Evolutionary conservation across 2,888 invertebrate genomes (phyloP).

Genomic region (Netelia virgata): DNA sequence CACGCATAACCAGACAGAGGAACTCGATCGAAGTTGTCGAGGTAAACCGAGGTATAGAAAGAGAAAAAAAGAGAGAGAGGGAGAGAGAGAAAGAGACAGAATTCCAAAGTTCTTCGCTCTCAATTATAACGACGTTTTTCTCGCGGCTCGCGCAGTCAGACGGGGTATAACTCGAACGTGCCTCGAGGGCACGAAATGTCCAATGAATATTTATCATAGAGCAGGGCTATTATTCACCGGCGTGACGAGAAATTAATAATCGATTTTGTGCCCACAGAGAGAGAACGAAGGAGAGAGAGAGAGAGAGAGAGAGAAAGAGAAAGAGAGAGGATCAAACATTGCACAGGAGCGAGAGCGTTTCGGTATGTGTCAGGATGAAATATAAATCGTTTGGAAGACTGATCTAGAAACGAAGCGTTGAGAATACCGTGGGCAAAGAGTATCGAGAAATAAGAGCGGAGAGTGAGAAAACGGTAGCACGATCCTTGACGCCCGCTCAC

Average conservation of each 20-base stretch:
- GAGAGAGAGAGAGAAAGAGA: no score
- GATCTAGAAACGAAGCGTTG: not conserved
- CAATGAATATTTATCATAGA: conserved; percentile 63
- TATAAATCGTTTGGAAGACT: conserved; percentile 1
- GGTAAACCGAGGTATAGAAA: not conserved
- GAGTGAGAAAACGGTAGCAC: conserved; percentile 67
- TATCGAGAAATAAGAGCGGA: conserved; percentile 16
- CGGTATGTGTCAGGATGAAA: conserved; percentile 3
- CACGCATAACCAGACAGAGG: not conserved
- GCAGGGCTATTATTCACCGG: conserved; percentile 48
- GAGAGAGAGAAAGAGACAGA: not conserved
- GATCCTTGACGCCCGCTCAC: conserved; percentile 51
- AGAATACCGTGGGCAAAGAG: conserved; percentile 8
- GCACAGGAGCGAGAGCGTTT: not conserved
- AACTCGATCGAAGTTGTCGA: not conserved
- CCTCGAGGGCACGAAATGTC: conserved; percentile 48
- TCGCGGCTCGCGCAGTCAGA: not conserved
- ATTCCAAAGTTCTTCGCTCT: conserved; percentile 37
- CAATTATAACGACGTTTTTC: conserved; percentile 41
- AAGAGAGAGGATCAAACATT: not conserved
- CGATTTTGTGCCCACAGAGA: conserved; percentile 33
- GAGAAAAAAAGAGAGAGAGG: not conserved
- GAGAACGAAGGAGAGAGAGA: no score
- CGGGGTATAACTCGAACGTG: conserved; percentile 37
- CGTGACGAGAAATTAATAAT: conserved; percentile 60